Base-by-base conservation (phyloP, 2,113 vertebrate genomes). In the Brachypteracias leptosomus region DNA sequence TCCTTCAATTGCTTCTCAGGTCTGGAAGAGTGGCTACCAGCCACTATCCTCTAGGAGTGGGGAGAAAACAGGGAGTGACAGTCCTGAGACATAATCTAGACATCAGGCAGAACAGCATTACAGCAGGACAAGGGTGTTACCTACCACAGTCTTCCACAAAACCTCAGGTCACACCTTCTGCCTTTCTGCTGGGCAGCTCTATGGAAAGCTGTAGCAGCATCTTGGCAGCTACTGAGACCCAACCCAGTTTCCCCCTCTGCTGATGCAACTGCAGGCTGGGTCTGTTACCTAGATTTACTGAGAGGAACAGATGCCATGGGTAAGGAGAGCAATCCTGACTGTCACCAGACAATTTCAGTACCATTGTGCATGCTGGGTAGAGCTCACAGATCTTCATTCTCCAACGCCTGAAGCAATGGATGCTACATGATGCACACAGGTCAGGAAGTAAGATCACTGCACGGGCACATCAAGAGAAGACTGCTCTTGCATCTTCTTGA, bases 351-450 rank as follows among this genome's bases (percentile, higher is more conserved):
- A 44, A 54, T 3, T 42, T 58, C 55, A 33, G 57, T 1, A 6
- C 6, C 29, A 7, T 16, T 5, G 3, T 14, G 29, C 49, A 66
- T 83, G 21, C 57, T 58, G 73, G 74, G 35, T 62, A 36, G 3
- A 59, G 73, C 44, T 54, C 79, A 25, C 54, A 29, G 18, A 42
- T 18, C 67, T 55, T 51, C 8, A 1, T 5, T 31, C 59, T 55
- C 73, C 58, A 74, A 24, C 26, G 29, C 61, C 52, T 38, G 12
- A 11, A 46, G 57, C 8, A 74, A 33, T 1, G 3, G 52, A 36
- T 0, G 3, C 24, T 13, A 22, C 19, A 2, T 1, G 5, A 6
- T 5, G 25, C 29, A 20, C 55, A n/a, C 29, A 21, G 31, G 24
- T 8, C n/a, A 22, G 42, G 44, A 54, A 35, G 38, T 8, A 57